A percentile compares a stretch with the other conserved stretches of the same genome.
Conservation (phyloP, 2,888 invertebrate species). For the Neoascia interrupta region DNA sequence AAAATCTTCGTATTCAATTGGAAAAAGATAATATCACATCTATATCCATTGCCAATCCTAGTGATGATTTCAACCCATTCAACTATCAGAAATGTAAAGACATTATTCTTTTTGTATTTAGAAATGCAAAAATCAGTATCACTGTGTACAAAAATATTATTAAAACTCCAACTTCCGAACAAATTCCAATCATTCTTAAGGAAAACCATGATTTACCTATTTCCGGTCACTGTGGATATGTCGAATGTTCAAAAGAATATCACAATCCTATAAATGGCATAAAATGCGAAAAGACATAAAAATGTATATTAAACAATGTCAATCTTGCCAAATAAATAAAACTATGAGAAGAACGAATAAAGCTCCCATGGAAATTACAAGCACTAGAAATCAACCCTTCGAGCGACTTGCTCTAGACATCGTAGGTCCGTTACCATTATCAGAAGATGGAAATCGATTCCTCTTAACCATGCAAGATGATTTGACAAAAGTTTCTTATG, state of each 20-base stretch:
- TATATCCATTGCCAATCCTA: not conserved
- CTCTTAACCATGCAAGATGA: not conserved
- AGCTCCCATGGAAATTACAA: not conserved
- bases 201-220: not conserved
- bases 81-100: not conserved
- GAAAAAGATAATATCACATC: not conserved
- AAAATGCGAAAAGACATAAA: not conserved
- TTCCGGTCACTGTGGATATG: not conserved
- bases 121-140: not conserved
- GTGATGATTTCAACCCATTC: not conserved
- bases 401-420: not conserved
- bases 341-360: not conserved
- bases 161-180: not conserved
- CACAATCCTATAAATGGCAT: not conserved
- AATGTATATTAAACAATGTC: not conserved
- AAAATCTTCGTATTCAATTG: too few species aligned
- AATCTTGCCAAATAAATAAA: not conserved
- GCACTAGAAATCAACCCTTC: not conserved
- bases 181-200: not conserved
- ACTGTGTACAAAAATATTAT: not conserved
- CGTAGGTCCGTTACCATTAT: too few species aligned
- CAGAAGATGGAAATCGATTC: too few species aligned
- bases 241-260: not conserved
- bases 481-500: not conserved
- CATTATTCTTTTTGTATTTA: not conserved